Conservation (phyloP, 2,113 vertebrate species). For the Anarhynchus alexandrinus region DNA sequence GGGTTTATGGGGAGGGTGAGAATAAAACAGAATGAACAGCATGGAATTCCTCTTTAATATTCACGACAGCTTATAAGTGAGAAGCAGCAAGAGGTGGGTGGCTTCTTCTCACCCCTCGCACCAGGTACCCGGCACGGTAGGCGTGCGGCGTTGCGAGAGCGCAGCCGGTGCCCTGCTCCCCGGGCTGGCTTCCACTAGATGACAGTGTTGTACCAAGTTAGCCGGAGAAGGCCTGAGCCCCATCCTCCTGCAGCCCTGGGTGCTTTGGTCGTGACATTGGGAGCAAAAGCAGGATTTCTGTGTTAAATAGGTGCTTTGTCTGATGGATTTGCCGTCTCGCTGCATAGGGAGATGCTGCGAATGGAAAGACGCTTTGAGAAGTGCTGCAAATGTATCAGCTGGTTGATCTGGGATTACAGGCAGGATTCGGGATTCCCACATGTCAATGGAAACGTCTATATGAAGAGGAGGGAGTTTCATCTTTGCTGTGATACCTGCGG, state of each 20-base stretch:
- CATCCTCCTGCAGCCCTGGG: rapidly evolving
- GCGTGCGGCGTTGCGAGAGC: rapidly evolving
- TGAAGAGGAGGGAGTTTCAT: not conserved
- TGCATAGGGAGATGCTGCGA: not conserved
- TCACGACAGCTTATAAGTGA: not conserved
- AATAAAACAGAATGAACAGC: not conserved
- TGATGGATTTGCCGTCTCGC: not conserved
- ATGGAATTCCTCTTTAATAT: not conserved
- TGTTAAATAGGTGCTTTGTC: rapidly evolving
- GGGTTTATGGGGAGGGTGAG: not conserved
- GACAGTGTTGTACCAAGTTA: constrained; percentile 32
- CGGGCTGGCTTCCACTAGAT: not conserved
- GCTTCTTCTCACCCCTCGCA: rapidly evolving
- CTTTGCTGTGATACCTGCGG: not conserved
- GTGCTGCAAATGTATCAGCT: not conserved
- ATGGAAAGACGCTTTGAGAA: not conserved
- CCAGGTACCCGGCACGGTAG: rapidly evolving
- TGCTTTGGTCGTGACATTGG: rapidly evolving
- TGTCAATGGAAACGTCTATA: rapidly evolving
- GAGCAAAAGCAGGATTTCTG: not conserved
- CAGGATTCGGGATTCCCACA: not conserved
- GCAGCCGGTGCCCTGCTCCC: not conserved
- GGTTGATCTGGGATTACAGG: not conserved
- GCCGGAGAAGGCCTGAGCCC: rapidly evolving
- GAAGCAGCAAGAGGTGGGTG: not conserved